Percentiles rank a stretch among this genome's conserved stretches.
phyloP scores from a whole-genome alignment of 1,140 invertebrate genomes.

The Penaeus indicus region DNA sequence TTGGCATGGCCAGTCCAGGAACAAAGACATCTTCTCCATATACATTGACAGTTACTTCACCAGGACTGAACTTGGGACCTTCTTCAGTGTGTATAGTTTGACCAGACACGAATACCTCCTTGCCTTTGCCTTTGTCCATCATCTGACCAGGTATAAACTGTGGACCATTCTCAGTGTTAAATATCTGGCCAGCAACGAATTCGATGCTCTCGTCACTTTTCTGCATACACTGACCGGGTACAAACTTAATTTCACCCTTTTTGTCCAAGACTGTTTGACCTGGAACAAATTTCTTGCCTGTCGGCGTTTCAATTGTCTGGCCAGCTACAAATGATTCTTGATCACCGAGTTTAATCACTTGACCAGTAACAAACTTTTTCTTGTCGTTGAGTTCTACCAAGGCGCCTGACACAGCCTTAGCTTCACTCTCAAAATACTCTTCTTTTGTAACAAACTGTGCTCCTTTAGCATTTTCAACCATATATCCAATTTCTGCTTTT shows the following conservation, averaged over 20 bases:
- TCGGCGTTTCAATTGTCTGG: constrained; percentile 68
- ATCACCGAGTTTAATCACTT: constrained; percentile 67
- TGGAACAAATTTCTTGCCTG: constrained; percentile 68
- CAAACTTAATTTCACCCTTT: constrained; percentile 62
- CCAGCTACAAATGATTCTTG: constrained; percentile 69
- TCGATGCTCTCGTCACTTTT: constrained; percentile 47
- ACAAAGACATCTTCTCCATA: constrained; percentile 76
- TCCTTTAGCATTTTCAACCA: constrained; percentile 62
- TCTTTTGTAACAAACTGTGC: constrained; percentile 61
- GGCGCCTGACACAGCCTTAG: constrained; percentile 74
- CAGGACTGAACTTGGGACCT: constrained; percentile 80
- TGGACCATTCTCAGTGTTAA: constrained; percentile 78
- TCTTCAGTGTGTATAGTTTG: constrained; percentile 76
- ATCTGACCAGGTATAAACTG: constrained; percentile 82
- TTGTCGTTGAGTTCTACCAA: constrained; percentile 77
- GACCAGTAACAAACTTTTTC: constrained; percentile 71
- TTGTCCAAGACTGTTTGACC: constrained; percentile 65
- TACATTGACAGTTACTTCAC: constrained; percentile 69
- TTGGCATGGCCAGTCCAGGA: constrained; percentile 77
- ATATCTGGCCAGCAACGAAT: constrained; percentile 73
- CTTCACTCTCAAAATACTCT: constrained; percentile 71
- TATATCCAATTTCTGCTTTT: constrained; percentile 65
- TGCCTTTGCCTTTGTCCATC: constrained; percentile 75
- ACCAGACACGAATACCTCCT: constrained; percentile 73
- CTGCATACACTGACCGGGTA: constrained; percentile 64